Evolutionary conservation across 2,113 vertebrate genomes (phyloP).

Genomic region (Paradoxurus hermaphroditus): DNA sequence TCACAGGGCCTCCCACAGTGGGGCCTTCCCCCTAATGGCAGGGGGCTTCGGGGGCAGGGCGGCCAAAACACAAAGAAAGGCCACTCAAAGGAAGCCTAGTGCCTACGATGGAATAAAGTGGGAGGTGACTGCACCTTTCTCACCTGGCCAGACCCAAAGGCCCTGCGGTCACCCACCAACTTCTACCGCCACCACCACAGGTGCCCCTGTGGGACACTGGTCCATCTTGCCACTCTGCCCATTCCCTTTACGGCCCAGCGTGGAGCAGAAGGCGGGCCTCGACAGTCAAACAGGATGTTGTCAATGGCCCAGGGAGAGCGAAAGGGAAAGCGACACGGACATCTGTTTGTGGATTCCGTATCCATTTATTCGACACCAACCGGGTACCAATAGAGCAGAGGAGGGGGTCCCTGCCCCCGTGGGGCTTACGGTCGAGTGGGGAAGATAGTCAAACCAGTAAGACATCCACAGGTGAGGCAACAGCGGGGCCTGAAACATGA

Average conservation of each 20-base stretch:
- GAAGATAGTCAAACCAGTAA: not conserved
- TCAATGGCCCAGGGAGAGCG: not conserved
- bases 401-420: not conserved
- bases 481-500: rapidly evolving
- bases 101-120: not conserved
- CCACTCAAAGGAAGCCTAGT: not conserved
- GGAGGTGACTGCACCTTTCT: not conserved
- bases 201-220: rapidly evolving
- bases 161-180: not conserved
- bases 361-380: not conserved
- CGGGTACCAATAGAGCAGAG: not conserved
- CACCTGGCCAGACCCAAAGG: not conserved
- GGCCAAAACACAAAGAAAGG: not conserved
- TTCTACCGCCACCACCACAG: not conserved
- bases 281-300: not conserved
- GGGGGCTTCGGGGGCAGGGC: not conserved
- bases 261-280: not conserved
- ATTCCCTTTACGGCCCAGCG: not conserved
- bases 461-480: not conserved
- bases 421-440: not conserved
- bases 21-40: not conserved
- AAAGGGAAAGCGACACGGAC: not conserved
- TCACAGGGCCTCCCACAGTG: not conserved
- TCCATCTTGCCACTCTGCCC: not conserved
- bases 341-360: not conserved